phyloP scores from a whole-genome alignment of 2,797 vertebrate species.

The Notolabrus celidotus region DNA sequence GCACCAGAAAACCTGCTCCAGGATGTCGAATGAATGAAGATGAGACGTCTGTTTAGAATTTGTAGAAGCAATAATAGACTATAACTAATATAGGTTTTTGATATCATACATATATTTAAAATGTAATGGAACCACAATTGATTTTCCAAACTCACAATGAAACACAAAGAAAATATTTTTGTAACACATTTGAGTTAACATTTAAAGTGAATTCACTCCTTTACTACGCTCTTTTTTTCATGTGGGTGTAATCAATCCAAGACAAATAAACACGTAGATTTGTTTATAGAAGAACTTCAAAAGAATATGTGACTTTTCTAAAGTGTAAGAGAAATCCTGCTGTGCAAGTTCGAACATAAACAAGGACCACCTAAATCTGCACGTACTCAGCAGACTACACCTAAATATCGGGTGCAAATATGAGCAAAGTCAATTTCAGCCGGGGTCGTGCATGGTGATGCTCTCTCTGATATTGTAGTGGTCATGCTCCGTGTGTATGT shows the following conservation, averaged over 20 bases:
- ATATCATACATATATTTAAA: background rate
- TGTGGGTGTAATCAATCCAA: conserved; percentile 10
- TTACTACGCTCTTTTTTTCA: conserved; percentile 24
- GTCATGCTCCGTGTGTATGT: conserved; percentile 71
- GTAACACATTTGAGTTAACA: background rate
- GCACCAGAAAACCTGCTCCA: too few relatives aligned
- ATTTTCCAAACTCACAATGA: background rate
- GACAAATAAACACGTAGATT: conserved; percentile 14
- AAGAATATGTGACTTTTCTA: conserved; percentile 22
- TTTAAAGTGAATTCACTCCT: background rate
- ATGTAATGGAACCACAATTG: background rate
- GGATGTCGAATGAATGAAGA: too few relatives aligned
- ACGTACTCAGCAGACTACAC: conserved; percentile 30
- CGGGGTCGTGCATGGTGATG: conserved; percentile 76
- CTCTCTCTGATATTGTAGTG: conserved; percentile 79
- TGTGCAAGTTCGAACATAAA: conserved; percentile 63
- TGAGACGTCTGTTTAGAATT: too few relatives aligned
- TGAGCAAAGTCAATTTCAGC: conserved; percentile 78
- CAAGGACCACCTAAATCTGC: conserved; percentile 40
- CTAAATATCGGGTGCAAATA: conserved; percentile 75
- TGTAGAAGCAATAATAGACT: too few relatives aligned
- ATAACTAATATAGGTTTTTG: background rate
- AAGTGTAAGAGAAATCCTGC: conserved; percentile 28
- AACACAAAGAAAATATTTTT: conserved; percentile 16
- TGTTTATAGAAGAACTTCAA: conserved; percentile 5